Conservation (phyloP, 1,140 invertebrate genomes). For the Lordiphosa collinella region DNA sequence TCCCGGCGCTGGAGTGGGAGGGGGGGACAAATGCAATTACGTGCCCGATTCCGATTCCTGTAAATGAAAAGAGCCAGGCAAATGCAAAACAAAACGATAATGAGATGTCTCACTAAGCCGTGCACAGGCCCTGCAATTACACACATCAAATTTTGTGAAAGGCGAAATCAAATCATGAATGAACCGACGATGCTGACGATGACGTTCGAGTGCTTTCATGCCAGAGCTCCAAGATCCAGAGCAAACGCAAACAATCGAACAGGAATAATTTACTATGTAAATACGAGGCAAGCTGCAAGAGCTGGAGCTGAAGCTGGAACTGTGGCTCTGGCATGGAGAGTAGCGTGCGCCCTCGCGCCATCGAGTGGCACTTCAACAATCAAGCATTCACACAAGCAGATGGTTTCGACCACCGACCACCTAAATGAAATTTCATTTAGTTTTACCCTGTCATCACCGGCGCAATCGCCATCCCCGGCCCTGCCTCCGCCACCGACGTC, state of each 20-base stretch:
- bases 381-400: constrained; percentile 78
- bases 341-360: constrained; percentile 74
- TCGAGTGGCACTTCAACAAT: constrained; percentile 76
- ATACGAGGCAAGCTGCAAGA: constrained; percentile 49
- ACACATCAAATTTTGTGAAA: constrained; percentile 62
- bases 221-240: constrained; percentile 58
- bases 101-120: constrained; percentile 53
- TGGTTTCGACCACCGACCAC: constrained; percentile 67
- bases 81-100: constrained; percentile 15
- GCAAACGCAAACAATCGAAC: constrained; percentile 75
- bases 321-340: constrained; percentile 32
- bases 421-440: constrained; percentile 74
- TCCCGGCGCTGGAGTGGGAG: constrained; percentile 33
- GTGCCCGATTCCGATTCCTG: constrained; percentile 20
- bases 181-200: constrained; percentile 66
- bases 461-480: too few relatives aligned
- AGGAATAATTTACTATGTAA: constrained; percentile 78
- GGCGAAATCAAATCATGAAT: constrained; percentile 60
- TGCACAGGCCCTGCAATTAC: constrained; percentile 12
- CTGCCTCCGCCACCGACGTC: constrained; percentile 25
- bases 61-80: constrained; percentile 4
- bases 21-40: constrained; percentile 46
- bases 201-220: constrained; percentile 74
- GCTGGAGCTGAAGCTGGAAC: neutral
- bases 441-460: constrained; percentile 65